Evolutionary conservation across 2,888 invertebrate species (phyloP).

Genomic region (Ganaspis brasiliensis): DNA sequence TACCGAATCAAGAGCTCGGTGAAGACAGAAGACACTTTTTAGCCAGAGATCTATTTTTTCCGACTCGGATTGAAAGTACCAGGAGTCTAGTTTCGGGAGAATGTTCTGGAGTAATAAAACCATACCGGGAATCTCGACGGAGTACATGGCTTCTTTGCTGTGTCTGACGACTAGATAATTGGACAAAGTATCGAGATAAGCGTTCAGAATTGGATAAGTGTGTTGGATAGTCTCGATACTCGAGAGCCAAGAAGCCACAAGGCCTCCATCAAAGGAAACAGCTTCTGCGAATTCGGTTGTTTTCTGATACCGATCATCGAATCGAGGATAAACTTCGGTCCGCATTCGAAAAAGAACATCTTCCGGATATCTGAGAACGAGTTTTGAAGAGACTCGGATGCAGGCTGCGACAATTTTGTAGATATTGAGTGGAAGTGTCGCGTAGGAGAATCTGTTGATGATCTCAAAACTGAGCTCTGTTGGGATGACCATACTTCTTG

Average conservation of each 20-base stretch:
- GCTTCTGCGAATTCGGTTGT: slow-evolving; percentile 76
- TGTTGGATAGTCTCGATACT: slow-evolving; percentile 78
- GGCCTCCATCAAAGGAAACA: slow-evolving; percentile 77
- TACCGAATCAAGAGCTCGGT: slow-evolving; percentile 72
- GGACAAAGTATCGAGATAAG: slow-evolving; percentile 76
- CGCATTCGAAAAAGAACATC: slow-evolving; percentile 77
- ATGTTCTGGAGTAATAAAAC: slow-evolving; percentile 78
- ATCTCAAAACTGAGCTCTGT: slow-evolving; percentile 78
- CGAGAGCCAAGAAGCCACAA: slow-evolving; percentile 78
- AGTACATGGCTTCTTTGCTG: slow-evolving; percentile 75
- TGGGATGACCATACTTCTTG: slow-evolving; percentile 75
- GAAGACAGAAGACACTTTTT: slow-evolving; percentile 77
- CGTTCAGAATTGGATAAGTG: slow-evolving; percentile 76
- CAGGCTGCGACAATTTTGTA: slow-evolving; percentile 75
- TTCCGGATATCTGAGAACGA: slow-evolving; percentile 76
- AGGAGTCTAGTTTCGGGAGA: slow-evolving; percentile 77
- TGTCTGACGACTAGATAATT: slow-evolving; percentile 75
- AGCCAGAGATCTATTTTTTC: slow-evolving; percentile 77
- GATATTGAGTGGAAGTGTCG: slow-evolving; percentile 73
- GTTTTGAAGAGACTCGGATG: slow-evolving; percentile 74
- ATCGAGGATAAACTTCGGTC: slow-evolving; percentile 76
- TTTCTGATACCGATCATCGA: slow-evolving; percentile 76
- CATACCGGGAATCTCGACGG: slow-evolving; percentile 79
- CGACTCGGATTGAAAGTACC: slow-evolving; percentile 77
- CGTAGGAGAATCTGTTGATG: slow-evolving; percentile 76